Base-by-base conservation (phyloP, 2,797 vertebrate species). In the Orientallactaga sibirica region DNA sequence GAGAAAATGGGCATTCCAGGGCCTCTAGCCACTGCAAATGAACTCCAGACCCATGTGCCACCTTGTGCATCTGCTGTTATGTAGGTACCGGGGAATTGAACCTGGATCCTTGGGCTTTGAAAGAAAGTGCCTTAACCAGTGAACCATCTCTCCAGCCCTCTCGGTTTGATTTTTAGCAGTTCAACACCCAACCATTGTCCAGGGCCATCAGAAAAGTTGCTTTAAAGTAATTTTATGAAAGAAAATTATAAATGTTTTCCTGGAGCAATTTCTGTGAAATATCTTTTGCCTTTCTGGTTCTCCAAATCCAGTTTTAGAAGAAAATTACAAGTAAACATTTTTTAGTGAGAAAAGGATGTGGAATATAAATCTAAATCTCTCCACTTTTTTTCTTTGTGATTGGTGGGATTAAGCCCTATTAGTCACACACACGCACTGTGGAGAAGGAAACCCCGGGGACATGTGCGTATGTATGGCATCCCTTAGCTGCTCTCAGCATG, bases 221-320 rank as follows among this genome's bases (percentile, higher is more conserved):
- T 93, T 61, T 52, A 85, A 92, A 88, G 73, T 82, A 75, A 81
- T 66, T 76, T 25, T 68, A n/a, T 84, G 67, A 71, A 71, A 91
- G 43, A 80, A 24, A 85, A 77, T 66, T 77, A 29, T 78, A 52
- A 87, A 58, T 86, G 61, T 88, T 92, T 85, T 77, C 24, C 4
- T n/a, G 37, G 11, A 1, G 11, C 15, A 64, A 48, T 92, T 75
- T 27, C 2, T 76, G 75, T 52, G 33, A 96, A 94, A 91, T 19
- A 81, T 2, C 48, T 83, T 81, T 91, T 89, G 52, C 88, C 27
- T 89, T 75, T 24, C 43, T 81, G 37, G 29, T 33, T 78, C 61
- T 79, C 74, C 3, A 74, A 61, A 87, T 64, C 25, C 11, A 89
- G 12, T 62, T 84, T 86, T 43, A 76, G 43, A 86, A 92, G 67